A percentile compares a stretch with the other conserved stretches of the same genome.
Conservation (phyloP, 1,140 invertebrate species). For the Temnothorax nylanderi region DNA sequence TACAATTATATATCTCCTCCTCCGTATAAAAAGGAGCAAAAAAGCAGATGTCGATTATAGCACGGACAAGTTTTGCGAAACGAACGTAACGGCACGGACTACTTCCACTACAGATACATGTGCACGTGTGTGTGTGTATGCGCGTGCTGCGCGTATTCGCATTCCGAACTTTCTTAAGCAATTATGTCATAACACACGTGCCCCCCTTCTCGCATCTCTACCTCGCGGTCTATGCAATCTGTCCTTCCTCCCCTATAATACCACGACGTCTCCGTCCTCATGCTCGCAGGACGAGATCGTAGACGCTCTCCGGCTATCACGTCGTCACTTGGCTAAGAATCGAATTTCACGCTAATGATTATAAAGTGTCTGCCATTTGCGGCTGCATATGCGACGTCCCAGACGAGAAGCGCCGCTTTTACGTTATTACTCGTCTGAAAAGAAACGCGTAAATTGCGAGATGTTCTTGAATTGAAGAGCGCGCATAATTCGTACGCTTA, state of each 20-base stretch:
- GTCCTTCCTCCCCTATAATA: background rate
- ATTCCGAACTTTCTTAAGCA: slow-evolving; percentile 72
- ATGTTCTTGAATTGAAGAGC: background rate
- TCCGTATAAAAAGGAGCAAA: background rate
- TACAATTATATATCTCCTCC: slow-evolving; percentile 12
- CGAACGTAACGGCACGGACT: slow-evolving; percentile 56
- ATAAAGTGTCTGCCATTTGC: slow-evolving; percentile 31
- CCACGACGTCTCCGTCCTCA: background rate
- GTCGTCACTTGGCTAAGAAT: slow-evolving; percentile 18
- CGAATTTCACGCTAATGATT: slow-evolving; percentile 45
- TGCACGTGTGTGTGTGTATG: background rate
- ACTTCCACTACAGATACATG: slow-evolving; percentile 32
- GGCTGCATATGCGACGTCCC: background rate
- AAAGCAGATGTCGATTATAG: background rate
- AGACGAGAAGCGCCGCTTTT: background rate
- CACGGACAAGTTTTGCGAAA: slow-evolving; percentile 57
- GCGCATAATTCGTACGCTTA: background rate
- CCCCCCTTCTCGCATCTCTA: slow-evolving; percentile 30
- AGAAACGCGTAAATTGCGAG: background rate
- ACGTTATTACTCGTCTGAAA: background rate
- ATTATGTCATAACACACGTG: slow-evolving; percentile 69
- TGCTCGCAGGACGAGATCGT: background rate
- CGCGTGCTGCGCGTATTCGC: slow-evolving; percentile 32
- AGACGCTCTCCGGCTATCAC: background rate
- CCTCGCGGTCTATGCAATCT: slow-evolving; percentile 18